Conservation (phyloP, 2,888 invertebrate genomes). For the Thelaira solivaga region DNA sequence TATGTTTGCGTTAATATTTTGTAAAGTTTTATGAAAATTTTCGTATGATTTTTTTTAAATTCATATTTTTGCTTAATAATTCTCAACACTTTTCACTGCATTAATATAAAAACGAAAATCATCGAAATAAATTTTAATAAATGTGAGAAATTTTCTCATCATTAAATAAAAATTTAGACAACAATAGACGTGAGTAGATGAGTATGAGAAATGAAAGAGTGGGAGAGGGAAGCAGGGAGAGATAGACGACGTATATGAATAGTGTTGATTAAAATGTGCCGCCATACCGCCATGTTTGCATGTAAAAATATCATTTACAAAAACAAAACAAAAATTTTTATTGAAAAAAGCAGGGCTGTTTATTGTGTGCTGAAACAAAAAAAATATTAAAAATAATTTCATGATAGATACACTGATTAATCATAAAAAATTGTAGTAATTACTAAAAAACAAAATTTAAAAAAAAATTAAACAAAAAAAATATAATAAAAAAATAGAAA, state of each 20-base stretch:
- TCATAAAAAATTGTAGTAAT: conserved; percentile 22
- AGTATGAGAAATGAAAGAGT: too few relatives aligned
- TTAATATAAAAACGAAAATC: conserved; percentile 28
- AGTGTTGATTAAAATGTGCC: background rate
- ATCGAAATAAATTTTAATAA: conserved; percentile 54
- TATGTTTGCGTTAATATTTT: too few relatives aligned
- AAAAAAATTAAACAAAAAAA: conserved; percentile 12
- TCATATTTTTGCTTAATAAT: conserved; percentile 48
- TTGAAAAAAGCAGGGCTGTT: conserved; percentile 17
- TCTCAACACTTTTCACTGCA: conserved; percentile 51
- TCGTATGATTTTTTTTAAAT: too few relatives aligned
- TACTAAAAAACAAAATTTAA: background rate
- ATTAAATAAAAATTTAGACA: conserved; percentile 47
- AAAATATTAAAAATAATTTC: background rate
- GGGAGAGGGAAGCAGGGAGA: background rate
- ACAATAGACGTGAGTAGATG: too few relatives aligned
- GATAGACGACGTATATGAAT: background rate
- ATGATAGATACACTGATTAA: background rate
- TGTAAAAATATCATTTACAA: conserved; percentile 50
- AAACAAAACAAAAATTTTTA: conserved; percentile 14
- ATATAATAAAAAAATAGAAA: conserved; percentile 8
- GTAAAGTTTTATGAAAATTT: conserved; percentile 38
- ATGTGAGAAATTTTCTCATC: conserved; percentile 59
- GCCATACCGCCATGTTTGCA: conserved; percentile 41
- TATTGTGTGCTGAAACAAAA: background rate